phyloP scores from a whole-genome alignment of 2,888 invertebrate genomes.

The Augochlorella aurata region DNA sequence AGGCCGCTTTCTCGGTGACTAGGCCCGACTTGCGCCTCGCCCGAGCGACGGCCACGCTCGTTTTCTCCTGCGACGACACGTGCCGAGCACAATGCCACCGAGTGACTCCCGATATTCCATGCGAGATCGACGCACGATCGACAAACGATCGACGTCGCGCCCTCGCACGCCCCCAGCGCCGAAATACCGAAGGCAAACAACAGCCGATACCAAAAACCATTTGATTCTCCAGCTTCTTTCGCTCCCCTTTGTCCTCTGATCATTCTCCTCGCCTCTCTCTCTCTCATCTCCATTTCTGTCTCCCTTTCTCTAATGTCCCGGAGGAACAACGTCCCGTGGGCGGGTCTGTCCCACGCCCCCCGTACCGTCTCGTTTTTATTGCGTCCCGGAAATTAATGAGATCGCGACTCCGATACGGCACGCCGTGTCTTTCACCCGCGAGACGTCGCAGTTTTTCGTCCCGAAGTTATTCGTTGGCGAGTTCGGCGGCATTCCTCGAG shows the following conservation, averaged over 20 bases:
- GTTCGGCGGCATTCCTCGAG: background rate
- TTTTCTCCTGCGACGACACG: conserved; percentile 76
- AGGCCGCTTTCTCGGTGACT: conserved; percentile 53
- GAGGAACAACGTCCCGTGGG: conserved; percentile 66
- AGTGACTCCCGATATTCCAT: conserved; percentile 73
- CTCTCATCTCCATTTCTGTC: conserved; percentile 2
- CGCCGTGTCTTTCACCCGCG: conserved; percentile 21
- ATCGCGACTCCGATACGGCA: conserved; percentile 55
- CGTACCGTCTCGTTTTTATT: conserved; percentile 58
- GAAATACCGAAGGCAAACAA: conserved; percentile 81
- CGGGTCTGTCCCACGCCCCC: conserved; percentile 80
- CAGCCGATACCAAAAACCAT: conserved; percentile 76
- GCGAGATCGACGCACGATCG: conserved; percentile 78
- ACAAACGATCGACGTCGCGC: conserved; percentile 74
- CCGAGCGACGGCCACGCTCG: conserved; percentile 63
- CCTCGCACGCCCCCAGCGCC: conserved; percentile 62
- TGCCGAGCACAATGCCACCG: conserved; percentile 78
- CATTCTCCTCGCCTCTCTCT: background rate
- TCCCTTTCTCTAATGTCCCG: conserved; percentile 29
- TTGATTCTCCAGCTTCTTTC: conserved; percentile 51
- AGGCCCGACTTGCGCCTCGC: conserved; percentile 19
- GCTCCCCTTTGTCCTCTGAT: conserved; percentile 8
- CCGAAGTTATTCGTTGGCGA: background rate
- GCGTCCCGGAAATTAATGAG: conserved; percentile 80
- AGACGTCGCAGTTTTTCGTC: background rate